Conservation (phyloP, 1,140 invertebrate genomes). For the Druon quercuslanigerum region DNA sequence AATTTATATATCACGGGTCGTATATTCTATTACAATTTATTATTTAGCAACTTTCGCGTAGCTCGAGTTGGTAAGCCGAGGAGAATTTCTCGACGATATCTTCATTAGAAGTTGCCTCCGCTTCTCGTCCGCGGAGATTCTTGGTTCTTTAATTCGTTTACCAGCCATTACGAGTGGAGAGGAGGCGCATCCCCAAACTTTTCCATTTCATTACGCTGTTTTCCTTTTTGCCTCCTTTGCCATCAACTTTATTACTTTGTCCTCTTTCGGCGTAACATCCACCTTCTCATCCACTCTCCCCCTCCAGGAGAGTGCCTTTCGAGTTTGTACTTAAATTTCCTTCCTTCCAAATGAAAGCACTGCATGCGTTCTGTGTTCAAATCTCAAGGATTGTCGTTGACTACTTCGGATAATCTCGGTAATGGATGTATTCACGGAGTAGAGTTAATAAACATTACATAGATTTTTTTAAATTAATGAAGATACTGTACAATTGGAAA, state of each 20-base stretch:
- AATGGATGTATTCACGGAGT: no score
- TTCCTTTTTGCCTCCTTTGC: slow-evolving; percentile 10
- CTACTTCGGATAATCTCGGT: no score
- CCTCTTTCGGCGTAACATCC: slow-evolving; percentile 1
- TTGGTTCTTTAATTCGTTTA: slow-evolving; percentile 41
- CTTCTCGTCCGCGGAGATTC: slow-evolving; percentile 32
- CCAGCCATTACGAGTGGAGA: slow-evolving; percentile 32
- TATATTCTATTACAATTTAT: slow-evolving; percentile 36
- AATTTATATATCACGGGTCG: no score
- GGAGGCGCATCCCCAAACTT: slow-evolving; percentile 36
- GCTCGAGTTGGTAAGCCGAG: slow-evolving; percentile 9
- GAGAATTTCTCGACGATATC: slow-evolving; percentile 37
- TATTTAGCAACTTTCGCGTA: slow-evolving; percentile 31
- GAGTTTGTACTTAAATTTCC: no score
- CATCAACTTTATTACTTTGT: slow-evolving; percentile 36
- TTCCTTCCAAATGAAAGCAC: no score
- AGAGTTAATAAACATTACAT: no score
- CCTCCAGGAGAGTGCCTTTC: no score
- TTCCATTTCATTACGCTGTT: slow-evolving; percentile 36
- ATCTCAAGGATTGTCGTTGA: no score
- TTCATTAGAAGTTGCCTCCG: slow-evolving; percentile 36
- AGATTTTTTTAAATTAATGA: no score
- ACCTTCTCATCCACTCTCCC: background rate
- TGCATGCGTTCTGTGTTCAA: no score
- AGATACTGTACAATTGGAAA: no score